Base-by-base conservation (phyloP, 2,113 vertebrate species). In the Nothobranchius kuhntae region DNA sequence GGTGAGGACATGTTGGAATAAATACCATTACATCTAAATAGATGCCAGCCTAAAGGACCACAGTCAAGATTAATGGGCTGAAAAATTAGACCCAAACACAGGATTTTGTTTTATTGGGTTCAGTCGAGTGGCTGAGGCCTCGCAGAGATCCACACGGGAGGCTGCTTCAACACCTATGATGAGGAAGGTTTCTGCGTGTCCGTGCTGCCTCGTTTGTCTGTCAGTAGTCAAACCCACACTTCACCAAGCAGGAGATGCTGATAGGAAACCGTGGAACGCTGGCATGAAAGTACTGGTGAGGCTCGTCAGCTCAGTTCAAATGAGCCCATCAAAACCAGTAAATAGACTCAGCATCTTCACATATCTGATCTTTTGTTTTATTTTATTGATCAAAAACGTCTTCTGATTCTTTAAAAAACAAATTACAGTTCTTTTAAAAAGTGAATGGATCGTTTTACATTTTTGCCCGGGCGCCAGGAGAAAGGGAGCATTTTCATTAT, bases 11-110 rank as follows among this genome's bases (percentile, higher is more conserved):
- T 65, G 87, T 90, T 77, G 69, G 60, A 72, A 80, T 86, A 80
- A 91, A 92, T 88, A 90, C 91, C 86, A 89, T 90, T 89, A 91
- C 78, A 85, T 65, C 63, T 46, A 69, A 55, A 30, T 74, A 81
- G 61, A 78, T 82, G 81, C 84, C 86, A 82, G 75, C 67, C 78
- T 71, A 65, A 2, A 47, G 84, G 71, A 79, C 82, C 73, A 14
- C 68, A 79, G 70, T 67, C 36, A 89, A 87, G 88, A 90, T 87
- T 78, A 91, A 91, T 84, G 86, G 89, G 88, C 86, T 82, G 79
- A 86, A 80, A 85, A 89, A 89, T 88, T 51, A 75, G 75, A 86
- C 68, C 84, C 82, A 82, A 87, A 86, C 81, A 89, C 61, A 15
- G 45, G 6, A 9, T 9, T 73, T 73, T 85, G 21, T 53, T 65